Base-by-base conservation (phyloP, 2,888 invertebrate species). In the Vandiemenella viatica region DNA sequence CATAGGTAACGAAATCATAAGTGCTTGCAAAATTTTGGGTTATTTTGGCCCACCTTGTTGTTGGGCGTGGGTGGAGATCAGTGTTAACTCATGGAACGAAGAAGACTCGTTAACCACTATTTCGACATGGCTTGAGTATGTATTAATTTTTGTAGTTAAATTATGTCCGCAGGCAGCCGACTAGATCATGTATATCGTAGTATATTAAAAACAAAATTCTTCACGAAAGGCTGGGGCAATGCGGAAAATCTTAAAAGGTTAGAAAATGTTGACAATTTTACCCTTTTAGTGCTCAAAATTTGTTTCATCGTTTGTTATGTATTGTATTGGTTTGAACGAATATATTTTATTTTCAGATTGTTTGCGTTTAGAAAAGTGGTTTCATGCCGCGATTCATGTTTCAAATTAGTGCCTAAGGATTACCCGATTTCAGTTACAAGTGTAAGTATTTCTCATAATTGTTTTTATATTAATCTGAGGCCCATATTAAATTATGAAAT, bases 201-300 rank as follows among this genome's bases (percentile, higher is more conserved):
- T 63, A 75, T 95, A 62, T 73, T 95, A 49, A 71, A 92, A 50
- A 85, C 89, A 1, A 87, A 84, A 67, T 91, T 95, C 66, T 97
- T 96, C 63, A 88, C 86, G 1, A 89, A 90, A 72, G 95, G 95
- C 60, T 97, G 96, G 96, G 96, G 96, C 5, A 82, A 85, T 63
- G 90, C 95, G 19, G 87, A 91, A 60, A 85, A 87, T 66, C 73
- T 97, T 50, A 79, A 83, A 67, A 83, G 83, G 91, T 86, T 67
- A 63, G 58, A 7, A 15, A 32, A 32, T 16, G 13, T 38, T 3
- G 16, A n/a, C n/a, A n/a, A n/a, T n/a, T n/a, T n/a, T n/a, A n/a
- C n/a, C 15, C 38, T 16, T 16, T 38, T 4, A 4, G 4, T 38
- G 15, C 8, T 15, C 17, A 38, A 16, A n/a, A 7, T 26, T 8